Evolutionary conservation across 1,140 invertebrate genomes (phyloP), one percentile per base, ranked within the genome.

Genomic region (Diorhabda elongata): DNA sequence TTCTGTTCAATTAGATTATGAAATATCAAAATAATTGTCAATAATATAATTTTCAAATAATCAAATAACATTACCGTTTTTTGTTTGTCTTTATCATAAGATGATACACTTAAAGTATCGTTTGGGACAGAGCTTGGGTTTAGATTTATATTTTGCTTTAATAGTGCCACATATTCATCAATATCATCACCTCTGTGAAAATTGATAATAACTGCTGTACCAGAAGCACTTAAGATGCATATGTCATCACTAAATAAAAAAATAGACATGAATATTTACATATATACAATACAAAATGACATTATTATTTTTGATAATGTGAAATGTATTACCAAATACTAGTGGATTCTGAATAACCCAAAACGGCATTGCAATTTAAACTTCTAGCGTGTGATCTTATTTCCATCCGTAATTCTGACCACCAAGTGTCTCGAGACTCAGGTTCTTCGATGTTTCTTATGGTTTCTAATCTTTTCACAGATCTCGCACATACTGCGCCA

Each of bases 371-470:
- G 75, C 96, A 98, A 7, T 90, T 91, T 47, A 98, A 83, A 11
- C 95, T 91, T 66, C 94, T 85, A 3, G 93, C 92, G 81, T 98
- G 96, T 4, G 94, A 95, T 3, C 95, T 84, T 67, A 98, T 91
- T 87, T 98, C 96, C 83, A 95, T 96, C 58, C 96, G 84, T 7
- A 98, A 84, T 83, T 98, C 96, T 0, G 91, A 95, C 96, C 96
- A 98, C 96, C 96, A 98, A 4, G 75, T 79, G 78, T 97, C 96
- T 52, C 96, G 85, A 2, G 93, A 90, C 78, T 97, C 94, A 2
- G 93, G 91, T 78, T 97, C 95, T 81, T 96, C 93, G 68, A 89
- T 81, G 81, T 90, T 91, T 9, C 88, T 88, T 57, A 94, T 92
- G 69, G 91, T 84, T 78, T 95, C 93, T 2, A 97, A 81, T 11